These are phyloP conservation scores for Sinhomidia bicolor DNA, from an alignment of 2,888 invertebrate species.

Conservation along the genomic window DNA sequence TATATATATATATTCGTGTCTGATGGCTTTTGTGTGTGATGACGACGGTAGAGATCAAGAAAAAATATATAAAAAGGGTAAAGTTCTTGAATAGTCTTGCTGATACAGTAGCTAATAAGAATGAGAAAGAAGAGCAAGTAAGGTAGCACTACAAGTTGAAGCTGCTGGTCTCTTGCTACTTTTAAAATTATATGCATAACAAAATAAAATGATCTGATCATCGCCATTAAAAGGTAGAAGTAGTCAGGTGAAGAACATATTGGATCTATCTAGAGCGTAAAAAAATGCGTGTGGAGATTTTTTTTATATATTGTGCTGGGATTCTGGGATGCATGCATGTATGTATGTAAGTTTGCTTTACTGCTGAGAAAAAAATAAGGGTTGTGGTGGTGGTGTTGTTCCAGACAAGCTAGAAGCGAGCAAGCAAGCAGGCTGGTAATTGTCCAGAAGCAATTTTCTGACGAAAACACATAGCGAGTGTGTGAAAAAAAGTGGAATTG, in stretches of 20 bases:
- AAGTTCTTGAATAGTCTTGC: neutral
- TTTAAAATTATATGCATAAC: neutral
- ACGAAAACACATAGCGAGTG: too few species aligned
- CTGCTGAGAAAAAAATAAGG: neutral
- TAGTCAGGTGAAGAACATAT: too few species aligned
- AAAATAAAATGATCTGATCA: too few species aligned
- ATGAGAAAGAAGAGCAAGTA: slow-evolving; percentile 28
- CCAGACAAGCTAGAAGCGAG: neutral
- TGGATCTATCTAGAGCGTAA: too few species aligned
- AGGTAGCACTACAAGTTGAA: neutral
- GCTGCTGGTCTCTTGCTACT: too few species aligned
- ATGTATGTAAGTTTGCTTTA: too few species aligned
- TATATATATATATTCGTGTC: too few species aligned
- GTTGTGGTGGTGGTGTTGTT: too few species aligned
- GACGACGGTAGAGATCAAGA: neutral
- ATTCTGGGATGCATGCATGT: too few species aligned
- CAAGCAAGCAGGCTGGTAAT: too few species aligned
- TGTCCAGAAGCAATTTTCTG: slow-evolving; percentile 10
- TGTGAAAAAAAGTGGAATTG: neutral
- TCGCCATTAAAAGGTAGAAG: too few species aligned
- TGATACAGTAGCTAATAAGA: neutral
- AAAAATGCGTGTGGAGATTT: neutral
- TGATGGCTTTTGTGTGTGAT: slow-evolving; percentile 50
- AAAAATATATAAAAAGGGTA: slow-evolving; percentile 5
- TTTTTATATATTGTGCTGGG: neutral